These are phyloP conservation scores for Aotus griseimembra DNA, from an alignment of 2,797 vertebrate species.

Conservation along the genomic window DNA sequence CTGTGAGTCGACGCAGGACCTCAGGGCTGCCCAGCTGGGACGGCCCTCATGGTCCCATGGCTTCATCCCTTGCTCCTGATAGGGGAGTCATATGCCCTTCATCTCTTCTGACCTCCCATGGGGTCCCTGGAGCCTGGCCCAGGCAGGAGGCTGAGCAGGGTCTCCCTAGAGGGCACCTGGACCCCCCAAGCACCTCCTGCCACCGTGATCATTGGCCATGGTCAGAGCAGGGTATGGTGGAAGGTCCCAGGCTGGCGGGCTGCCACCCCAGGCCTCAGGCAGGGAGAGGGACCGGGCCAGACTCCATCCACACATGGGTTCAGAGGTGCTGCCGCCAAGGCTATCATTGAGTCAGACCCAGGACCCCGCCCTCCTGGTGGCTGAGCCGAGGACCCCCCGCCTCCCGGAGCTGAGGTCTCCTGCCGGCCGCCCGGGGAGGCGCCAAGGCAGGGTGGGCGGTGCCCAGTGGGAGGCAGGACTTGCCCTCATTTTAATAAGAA, in stretches of 20 bases:
- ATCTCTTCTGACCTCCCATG: neutral
- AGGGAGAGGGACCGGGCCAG: neutral
- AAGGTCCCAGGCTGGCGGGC: conserved; percentile 48
- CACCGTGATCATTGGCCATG: neutral
- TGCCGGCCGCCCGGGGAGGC: accelerated
- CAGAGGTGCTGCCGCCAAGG: too few relatives aligned
- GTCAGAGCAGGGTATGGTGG: neutral
- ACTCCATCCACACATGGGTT: too few relatives aligned
- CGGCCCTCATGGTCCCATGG: neutral
- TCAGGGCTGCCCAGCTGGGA: neutral
- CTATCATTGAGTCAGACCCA: neutral
- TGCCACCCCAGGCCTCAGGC: neutral
- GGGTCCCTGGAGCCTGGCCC: neutral
- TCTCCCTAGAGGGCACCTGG: neutral
- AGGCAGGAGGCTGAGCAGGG: neutral
- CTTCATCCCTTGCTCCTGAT: neutral
- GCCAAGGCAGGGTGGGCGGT: neutral
- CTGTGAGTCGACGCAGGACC: neutral
- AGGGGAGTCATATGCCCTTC: neutral
- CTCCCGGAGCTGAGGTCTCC: neutral
- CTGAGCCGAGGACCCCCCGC: neutral
- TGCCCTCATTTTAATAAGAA: neutral
- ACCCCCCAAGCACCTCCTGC: neutral
- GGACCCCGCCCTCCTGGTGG: neutral
- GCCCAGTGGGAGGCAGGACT: neutral